These are phyloP conservation scores for Euura saliciscinereae DNA, from an alignment of 1,140 invertebrate genomes.

Conservation along the genomic window DNA sequence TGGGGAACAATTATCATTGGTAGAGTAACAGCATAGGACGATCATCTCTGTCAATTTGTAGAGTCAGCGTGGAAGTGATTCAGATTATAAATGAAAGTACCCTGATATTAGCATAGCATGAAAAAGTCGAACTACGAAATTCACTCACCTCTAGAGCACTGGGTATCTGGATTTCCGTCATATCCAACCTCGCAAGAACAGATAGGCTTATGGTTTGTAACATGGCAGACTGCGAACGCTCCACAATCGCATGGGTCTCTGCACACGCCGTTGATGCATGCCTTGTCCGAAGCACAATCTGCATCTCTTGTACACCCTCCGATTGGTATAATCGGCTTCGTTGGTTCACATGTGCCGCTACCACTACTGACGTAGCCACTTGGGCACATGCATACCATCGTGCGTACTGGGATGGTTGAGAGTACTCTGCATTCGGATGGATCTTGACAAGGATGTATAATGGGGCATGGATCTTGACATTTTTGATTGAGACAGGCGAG, in stretches of 20 bases:
- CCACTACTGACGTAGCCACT: constrained; percentile 85
- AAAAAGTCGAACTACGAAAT: constrained; percentile 9
- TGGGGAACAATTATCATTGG: constrained; percentile 30
- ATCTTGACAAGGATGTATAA: constrained; percentile 77
- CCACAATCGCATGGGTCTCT: constrained; percentile 83
- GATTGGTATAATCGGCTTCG: constrained; percentile 67
- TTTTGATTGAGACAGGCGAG: constrained; percentile 81
- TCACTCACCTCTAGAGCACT: constrained; percentile 67
- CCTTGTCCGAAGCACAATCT: constrained; percentile 75
- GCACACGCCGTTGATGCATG: constrained; percentile 81
- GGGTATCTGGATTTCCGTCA: constrained; percentile 79
- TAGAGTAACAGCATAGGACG: not conserved
- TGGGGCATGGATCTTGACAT: constrained; percentile 83
- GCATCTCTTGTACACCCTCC: constrained; percentile 76
- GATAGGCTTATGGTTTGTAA: constrained; percentile 82
- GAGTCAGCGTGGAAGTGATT: not conserved
- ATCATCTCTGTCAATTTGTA: constrained; percentile 2
- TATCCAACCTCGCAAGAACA: constrained; percentile 82
- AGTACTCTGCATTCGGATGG: constrained; percentile 83
- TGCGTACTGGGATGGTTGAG: constrained; percentile 79
- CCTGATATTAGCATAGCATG: not conserved
- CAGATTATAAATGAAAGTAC: not conserved
- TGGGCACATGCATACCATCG: constrained; percentile 88
- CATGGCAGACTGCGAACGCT: constrained; percentile 78
- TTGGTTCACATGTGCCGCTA: constrained; percentile 77